These are phyloP conservation scores for Channa striata DNA, from an alignment of 2,797 vertebrate species.

Conservation along the genomic window DNA sequence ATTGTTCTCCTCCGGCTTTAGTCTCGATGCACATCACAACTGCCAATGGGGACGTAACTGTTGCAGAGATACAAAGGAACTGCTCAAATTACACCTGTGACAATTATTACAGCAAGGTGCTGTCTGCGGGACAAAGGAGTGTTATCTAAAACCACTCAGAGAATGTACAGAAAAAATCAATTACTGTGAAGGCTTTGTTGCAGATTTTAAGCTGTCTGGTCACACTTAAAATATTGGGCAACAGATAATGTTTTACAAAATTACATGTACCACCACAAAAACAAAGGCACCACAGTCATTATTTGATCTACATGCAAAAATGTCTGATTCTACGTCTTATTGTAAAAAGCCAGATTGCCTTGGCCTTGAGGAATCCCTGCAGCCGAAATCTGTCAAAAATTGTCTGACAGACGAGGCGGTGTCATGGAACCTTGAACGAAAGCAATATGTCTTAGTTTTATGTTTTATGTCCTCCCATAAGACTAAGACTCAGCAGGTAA, in stretches of 20 bases:
- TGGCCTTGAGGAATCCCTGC: background rate
- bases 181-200: slow-evolving; percentile 65
- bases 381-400: background rate
- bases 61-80: slow-evolving; percentile 78
- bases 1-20: slow-evolving; percentile 62
- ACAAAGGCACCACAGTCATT: slow-evolving; percentile 17
- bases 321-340: slow-evolving; percentile 8
- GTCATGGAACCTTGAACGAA: slow-evolving; percentile 4
- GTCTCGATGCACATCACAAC: slow-evolving; percentile 57
- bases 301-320: background rate
- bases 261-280: slow-evolving; percentile 22
- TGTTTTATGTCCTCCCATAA: background rate
- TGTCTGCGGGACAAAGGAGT: slow-evolving; percentile 71
- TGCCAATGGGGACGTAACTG: slow-evolving; percentile 71
- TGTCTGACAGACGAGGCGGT: background rate
- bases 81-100: slow-evolving; percentile 82
- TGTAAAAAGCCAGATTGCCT: slow-evolving; percentile 3
- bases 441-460: background rate
- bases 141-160: slow-evolving; percentile 77
- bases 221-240: slow-evolving; percentile 45
- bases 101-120: slow-evolving; percentile 72
- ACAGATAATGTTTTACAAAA: slow-evolving; percentile 48
- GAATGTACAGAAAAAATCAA: slow-evolving; percentile 70
- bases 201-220: slow-evolving; percentile 64
- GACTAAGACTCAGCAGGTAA: background rate